phyloP scores from a whole-genome alignment of 2,888 invertebrate genomes.

The Mythimna loreyi region DNA sequence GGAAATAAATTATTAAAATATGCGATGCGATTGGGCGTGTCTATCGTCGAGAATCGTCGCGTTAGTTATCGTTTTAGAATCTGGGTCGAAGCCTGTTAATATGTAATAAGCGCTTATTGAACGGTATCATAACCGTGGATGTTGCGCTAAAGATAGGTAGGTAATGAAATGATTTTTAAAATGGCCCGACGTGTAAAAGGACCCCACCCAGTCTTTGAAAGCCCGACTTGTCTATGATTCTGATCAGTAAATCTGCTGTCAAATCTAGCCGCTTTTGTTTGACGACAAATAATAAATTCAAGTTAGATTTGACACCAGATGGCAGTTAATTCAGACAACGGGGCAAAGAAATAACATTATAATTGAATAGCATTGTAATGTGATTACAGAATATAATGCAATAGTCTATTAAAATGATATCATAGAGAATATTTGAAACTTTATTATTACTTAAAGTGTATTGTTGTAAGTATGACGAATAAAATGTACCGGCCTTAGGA shows the following conservation, averaged over 20 bases:
- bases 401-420: slow-evolving; percentile 78
- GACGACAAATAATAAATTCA: neutral
- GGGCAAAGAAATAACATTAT: slow-evolving; percentile 41
- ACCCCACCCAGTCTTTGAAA: slow-evolving; percentile 18
- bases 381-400: slow-evolving; percentile 81
- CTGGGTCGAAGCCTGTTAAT: slow-evolving; percentile 20
- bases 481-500: slow-evolving; percentile 89
- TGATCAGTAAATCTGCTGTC: slow-evolving; percentile 10
- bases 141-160: slow-evolving; percentile 22
- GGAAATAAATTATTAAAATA: neutral
- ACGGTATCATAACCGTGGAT: slow-evolving; percentile 26
- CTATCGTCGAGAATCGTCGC: no score
- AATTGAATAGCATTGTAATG: slow-evolving; percentile 68
- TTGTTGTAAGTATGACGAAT: slow-evolving; percentile 84
- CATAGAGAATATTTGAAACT: slow-evolving; percentile 82
- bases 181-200: slow-evolving; percentile 19
- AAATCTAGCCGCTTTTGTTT: slow-evolving; percentile 12
- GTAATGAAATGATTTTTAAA: slow-evolving; percentile 27
- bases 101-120: slow-evolving; percentile 37
- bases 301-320: slow-evolving; percentile 9
- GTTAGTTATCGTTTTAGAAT: neutral
- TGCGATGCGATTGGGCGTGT: neutral
- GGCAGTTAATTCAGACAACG: slow-evolving; percentile 8
- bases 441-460: slow-evolving; percentile 86
- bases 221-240: neutral